phyloP scores from a whole-genome alignment of 2,888 invertebrate species.

The Epinotia demarniana region DNA sequence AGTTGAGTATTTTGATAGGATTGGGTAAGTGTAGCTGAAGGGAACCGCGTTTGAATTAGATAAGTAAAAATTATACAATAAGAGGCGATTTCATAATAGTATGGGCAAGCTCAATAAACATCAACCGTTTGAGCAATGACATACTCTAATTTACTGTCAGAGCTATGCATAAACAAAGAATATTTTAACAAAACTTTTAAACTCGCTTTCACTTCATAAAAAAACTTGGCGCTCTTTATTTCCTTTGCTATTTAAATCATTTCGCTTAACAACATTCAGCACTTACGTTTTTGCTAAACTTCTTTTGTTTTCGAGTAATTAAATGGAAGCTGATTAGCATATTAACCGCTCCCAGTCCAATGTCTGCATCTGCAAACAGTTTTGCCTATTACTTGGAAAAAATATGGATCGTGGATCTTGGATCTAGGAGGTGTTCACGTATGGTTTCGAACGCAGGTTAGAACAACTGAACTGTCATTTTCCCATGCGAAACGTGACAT shows the following conservation, averaged over 20 bases:
- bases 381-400: background rate
- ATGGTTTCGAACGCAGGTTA: too few relatives aligned
- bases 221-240: background rate
- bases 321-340: slow-evolving; percentile 26
- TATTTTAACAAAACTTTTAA: too few relatives aligned
- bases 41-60: background rate
- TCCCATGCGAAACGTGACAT: too few relatives aligned
- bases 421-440: too few relatives aligned
- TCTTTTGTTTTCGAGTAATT: slow-evolving; percentile 25
- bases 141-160: too few relatives aligned
- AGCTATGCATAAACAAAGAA: too few relatives aligned
- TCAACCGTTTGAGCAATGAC: background rate
- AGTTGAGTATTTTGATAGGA: background rate
- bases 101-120: too few relatives aligned
- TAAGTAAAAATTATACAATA: background rate
- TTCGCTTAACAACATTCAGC: slow-evolving; percentile 16
- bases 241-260: slow-evolving; percentile 18
- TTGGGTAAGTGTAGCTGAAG: slow-evolving; percentile 1
- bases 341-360: background rate
- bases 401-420: too few relatives aligned
- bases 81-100: background rate
- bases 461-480: too few relatives aligned
- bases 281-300: slow-evolving; percentile 21
- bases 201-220: too few relatives aligned
- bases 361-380: slow-evolving; percentile 1